Base-by-base conservation (phyloP, 35 echinoderm and acorn worm genomes). In the Diadema setosum region DNA sequence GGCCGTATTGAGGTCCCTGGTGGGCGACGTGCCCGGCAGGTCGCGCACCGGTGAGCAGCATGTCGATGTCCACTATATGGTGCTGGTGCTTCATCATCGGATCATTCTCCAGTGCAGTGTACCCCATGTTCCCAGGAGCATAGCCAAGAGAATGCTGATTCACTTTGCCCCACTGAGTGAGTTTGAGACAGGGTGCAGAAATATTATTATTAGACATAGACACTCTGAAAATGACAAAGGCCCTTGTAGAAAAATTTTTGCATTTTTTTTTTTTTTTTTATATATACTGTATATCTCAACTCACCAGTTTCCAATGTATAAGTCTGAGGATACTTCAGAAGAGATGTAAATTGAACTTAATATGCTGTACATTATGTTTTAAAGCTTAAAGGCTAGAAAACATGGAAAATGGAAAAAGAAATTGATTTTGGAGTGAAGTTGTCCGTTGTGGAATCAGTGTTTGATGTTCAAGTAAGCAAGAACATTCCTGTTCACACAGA, bases 51-150 rank as follows among this genome's bases (percentile, higher is more conserved):
- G 30, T 17, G 55, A 40, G 34, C 57, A 86, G 5, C 29, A 23
- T 3, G 82, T 92, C 20, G 90, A 92, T 87, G 32, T 87, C 4
- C 75, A 87, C 50, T 92, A 92, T 50, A 78, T 85, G 17, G 84
- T 92, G n/a, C 55, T 92, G n/a, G 76, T 52, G 16, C 56, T 92
- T 30, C 90, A 92, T 65, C 90, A 92, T 65, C 81, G 60, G 75
- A 87, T 55, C 20, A 81, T 87, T 41, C 57, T 92, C 33, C 84
- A 87, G 11, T 86, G 90, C 74, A 87, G 90, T 49, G 76, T 87
- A 1, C 90, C 84, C 11, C 83, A 92, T 37, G 73, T 92, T 26
- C 84, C 74, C 17, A 70, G 83, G 36, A 36, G 41, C 6, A 39
- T 87, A 20, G 90, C 90, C 2, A 81, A 34, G 30, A 55, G 58